Conservation (phyloP, 2,797 vertebrate species). For the Microctenopoma stevenorrisi region DNA sequence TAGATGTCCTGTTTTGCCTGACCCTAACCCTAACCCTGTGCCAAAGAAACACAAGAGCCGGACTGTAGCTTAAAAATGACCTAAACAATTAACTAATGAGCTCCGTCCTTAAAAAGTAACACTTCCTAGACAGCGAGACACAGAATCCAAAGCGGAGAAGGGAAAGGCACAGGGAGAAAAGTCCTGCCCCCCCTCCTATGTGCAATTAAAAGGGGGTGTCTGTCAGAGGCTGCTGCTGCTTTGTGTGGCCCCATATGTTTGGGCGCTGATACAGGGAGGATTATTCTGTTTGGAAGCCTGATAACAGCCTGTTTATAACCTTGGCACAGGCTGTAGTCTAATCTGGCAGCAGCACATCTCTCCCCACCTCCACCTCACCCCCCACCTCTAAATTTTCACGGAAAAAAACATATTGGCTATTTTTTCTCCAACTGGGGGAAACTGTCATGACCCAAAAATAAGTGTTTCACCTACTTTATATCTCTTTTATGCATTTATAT, state of each 20-base stretch:
- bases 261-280: conserved; percentile 97
- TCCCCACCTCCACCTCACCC: conserved; percentile 84
- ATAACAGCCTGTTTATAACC: conserved; percentile 99
- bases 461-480: conserved; percentile 32
- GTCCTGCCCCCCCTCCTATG: conserved; percentile 85
- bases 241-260: conserved; percentile 99
- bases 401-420: conserved; percentile 67
- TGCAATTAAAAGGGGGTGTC: conserved; percentile 98
- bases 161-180: conserved; percentile 59
- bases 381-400: conserved; percentile 77
- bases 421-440: conserved; percentile 57
- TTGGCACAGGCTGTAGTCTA: conserved; percentile 95
- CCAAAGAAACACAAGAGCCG: not conserved
- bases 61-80: not conserved
- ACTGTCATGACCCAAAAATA: conserved; percentile 65
- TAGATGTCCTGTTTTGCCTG: not conserved
- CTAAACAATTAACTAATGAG: not conserved
- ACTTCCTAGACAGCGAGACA: conserved; percentile 41
- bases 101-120: conserved; percentile 9
- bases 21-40: not conserved
- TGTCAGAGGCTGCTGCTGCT: conserved; percentile 93
- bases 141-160: conserved; percentile 39
- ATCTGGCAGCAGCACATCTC: conserved; percentile 97
- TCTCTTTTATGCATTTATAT: conserved; percentile 25
- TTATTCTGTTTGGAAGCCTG: conserved; percentile 97